Base-by-base conservation (phyloP, 2,113 vertebrate genomes). In the Dendrocopos noguchii region DNA sequence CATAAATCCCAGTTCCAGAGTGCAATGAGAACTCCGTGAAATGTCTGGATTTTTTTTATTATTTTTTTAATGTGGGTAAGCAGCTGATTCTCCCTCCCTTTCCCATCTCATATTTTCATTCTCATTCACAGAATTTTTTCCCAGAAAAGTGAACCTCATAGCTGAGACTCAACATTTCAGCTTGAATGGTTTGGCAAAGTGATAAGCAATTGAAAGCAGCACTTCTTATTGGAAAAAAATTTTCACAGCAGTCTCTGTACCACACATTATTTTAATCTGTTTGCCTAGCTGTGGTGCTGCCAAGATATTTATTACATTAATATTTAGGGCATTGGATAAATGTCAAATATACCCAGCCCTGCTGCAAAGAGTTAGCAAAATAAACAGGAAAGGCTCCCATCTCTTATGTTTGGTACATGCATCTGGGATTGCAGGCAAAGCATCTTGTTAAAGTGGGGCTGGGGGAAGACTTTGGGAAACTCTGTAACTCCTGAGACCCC, bases 151-250 rank as follows among this genome's bases (percentile, higher is more conserved):
- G 59, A 91, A 15, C 67, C 71, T 93, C 52, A 67, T 25, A 93
- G 56, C 91, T 93, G 67, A 92, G 81, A 84, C 19, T 56, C 71
- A 84, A 36, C 64, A 77, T 85, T 96, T 95, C 75, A 85, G 27
- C 31, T 89, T 81, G 25, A 94, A 87, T 87, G 88, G 64, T 59
- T 95, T 96, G 84, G 84, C 88, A 93, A 89, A 93, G 75, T 80
- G 89, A 95, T 95, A 96, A 95, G 87, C 33, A 93, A 84, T 15
- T 9, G 61, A 93, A 93, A 84, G 36, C 44, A 93, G 7, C 55
- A 79, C 39, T 88, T 88, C 88, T 82, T 56, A 91, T 66, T 70
- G 46, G 36, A 55, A 79, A 95, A 94, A 94, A 94, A 29, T 61
- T 31, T 91, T 90, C 76, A 66, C 65, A 91, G 85, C 65, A 80